Base-by-base conservation (phyloP, 2,113 vertebrate genomes). In the Cochlearius cochlearius region DNA sequence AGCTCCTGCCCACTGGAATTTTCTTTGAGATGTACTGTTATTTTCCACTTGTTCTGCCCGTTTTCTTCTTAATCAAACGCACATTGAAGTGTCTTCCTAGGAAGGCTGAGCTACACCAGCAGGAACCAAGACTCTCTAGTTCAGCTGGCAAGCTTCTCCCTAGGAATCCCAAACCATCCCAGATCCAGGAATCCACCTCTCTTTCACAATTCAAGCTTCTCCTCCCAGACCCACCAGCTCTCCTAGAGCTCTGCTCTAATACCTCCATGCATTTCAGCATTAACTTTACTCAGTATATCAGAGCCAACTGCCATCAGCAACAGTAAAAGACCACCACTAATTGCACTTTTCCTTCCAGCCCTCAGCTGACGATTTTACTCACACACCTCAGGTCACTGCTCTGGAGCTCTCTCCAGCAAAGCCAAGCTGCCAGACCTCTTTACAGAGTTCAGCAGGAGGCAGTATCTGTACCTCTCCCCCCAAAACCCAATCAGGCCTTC, bases 21-120 rank as follows among this genome's bases (percentile, higher is more conserved):
- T 96, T 94, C 81, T 92, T 76, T 41, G 53, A 60, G 45, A 91
- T 53, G 16, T 30, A 68, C 86, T 79, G 83, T 32, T 91, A 88
- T 95, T 96, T 97, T 94, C 96, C 95, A 89, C 69, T 96, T 87
- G 49, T 73, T 81, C 94, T 89, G 92, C 91, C 92, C 64, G 3
- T 96, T 95, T 91, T 91, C 58, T 88, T 62, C 71, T 52, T 92
- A 87, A 95, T 87, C 86, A 94, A 94, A 71, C 3, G 30, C 94
- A 97, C 29, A 94, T 63, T 94, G 64, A 76, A 90, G 84, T 77
- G 69, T 85, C 92, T 94, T 94, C 94, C 74, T 45, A 60, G 53
- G 58, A 87, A 95, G 67, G 47, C 52, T 73, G 18, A 89, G 69
- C 91, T 80, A 64, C 20, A 91, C 68, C 62, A 93, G 72, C 95